Percentiles rank a stretch among this genome's conserved stretches.
Conservation (phyloP, 2,113 vertebrate species). For the Manacus vitellinus region DNA sequence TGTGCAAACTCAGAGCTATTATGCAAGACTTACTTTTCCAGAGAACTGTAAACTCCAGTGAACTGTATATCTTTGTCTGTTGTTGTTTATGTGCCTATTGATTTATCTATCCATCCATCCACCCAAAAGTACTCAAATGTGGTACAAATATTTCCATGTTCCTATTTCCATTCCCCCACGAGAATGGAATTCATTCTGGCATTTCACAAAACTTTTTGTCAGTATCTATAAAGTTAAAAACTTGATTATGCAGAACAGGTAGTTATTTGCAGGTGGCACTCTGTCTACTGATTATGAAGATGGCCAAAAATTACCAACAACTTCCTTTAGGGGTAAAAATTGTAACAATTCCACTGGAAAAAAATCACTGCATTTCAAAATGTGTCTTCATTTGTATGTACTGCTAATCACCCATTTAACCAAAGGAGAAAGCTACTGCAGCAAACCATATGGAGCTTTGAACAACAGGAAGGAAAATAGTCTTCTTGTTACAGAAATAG, state of each 20-base stretch:
- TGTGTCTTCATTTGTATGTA: neutral
- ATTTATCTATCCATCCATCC: neutral
- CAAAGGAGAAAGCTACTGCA: neutral
- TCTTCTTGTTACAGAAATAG: neutral
- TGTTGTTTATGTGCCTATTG: slow-evolving; percentile 22
- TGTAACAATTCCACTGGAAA: neutral
- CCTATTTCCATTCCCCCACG: neutral
- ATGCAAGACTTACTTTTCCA: neutral
- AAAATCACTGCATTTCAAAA: neutral
- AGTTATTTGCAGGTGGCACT: neutral
- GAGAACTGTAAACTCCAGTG: slow-evolving; percentile 31
- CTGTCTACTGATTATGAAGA: neutral
- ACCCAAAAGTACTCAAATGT: neutral
- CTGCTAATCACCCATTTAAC: neutral
- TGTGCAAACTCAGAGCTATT: neutral
- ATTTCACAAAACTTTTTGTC: slow-evolving; percentile 2
- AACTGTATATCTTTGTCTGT: slow-evolving; percentile 14
- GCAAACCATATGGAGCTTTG: neutral
- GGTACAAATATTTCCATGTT: neutral
- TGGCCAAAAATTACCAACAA: neutral
- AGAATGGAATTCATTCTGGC: neutral
- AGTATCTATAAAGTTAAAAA: slow-evolving; percentile 9
- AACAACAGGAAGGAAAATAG: neutral
- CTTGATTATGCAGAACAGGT: neutral
- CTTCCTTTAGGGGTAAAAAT: neutral